phyloP scores from a whole-genome alignment of 2,888 invertebrate species.

The Neoscelio sp. region DNA sequence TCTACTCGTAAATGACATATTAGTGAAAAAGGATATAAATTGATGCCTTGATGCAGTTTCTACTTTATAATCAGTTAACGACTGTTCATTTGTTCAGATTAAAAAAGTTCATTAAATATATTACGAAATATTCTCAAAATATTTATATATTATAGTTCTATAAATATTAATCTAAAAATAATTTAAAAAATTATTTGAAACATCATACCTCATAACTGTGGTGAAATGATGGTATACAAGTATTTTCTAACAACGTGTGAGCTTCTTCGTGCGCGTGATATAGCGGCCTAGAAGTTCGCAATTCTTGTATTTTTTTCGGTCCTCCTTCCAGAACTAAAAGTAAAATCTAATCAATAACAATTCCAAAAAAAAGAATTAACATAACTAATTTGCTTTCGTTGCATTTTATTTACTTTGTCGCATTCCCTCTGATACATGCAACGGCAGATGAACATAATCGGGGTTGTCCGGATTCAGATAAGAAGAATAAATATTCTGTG shows the following conservation, averaged over 20 bases:
- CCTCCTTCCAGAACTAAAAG: slow-evolving; percentile 85
- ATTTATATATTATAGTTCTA: too few relatives aligned
- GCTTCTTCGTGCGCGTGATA: slow-evolving; percentile 92
- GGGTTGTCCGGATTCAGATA: slow-evolving; percentile 87
- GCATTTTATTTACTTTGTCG: slow-evolving; percentile 74
- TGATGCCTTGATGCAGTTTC: too few relatives aligned
- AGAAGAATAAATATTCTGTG: slow-evolving; percentile 87
- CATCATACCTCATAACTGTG: slow-evolving; percentile 90
- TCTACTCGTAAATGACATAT: too few relatives aligned
- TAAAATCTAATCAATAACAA: slow-evolving; percentile 6
- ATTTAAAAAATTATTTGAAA: slow-evolving; percentile 8
- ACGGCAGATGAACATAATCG: slow-evolving; percentile 83
- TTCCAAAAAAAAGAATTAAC: background rate
- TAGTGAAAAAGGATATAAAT: too few relatives aligned
- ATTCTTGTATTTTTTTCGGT: slow-evolving; percentile 86
- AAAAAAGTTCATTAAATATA: too few relatives aligned
- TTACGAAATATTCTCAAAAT: too few relatives aligned
- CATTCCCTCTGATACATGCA: slow-evolving; percentile 79
- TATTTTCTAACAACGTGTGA: slow-evolving; percentile 89
- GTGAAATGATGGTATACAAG: slow-evolving; percentile 91
- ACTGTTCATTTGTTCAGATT: too few relatives aligned
- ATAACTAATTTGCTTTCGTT: too few relatives aligned
- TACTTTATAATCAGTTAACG: too few relatives aligned
- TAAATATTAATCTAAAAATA: background rate
- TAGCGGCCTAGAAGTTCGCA: slow-evolving; percentile 90